Percentiles rank a stretch among this genome's conserved stretches.
phyloP scores from a whole-genome alignment of 2,888 invertebrate species.

The Thecocarcelia acutangulata region DNA sequence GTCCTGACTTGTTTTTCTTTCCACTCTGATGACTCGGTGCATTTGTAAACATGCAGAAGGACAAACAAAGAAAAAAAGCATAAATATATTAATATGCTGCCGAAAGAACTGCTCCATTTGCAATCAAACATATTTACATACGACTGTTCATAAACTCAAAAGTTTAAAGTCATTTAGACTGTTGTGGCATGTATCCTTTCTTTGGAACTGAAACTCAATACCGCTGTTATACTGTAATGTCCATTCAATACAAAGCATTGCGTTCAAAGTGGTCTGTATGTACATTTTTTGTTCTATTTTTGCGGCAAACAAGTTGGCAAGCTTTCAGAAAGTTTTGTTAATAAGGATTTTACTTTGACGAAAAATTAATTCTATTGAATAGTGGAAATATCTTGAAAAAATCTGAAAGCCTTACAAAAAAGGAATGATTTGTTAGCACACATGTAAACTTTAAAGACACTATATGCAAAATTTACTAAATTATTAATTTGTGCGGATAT shows the following conservation, averaged over 20 bases:
- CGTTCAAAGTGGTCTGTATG: no score
- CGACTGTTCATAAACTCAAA: background rate
- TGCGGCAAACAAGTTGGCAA: background rate
- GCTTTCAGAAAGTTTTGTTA: background rate
- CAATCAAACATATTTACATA: background rate
- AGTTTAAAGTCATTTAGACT: constrained; percentile 26
- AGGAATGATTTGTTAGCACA: no score
- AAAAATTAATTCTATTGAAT: no score
- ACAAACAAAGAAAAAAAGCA: background rate
- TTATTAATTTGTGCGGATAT: no score
- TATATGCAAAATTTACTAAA: no score
- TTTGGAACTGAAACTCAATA: background rate
- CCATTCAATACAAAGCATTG: no score
- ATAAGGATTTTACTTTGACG: no score
- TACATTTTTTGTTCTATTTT: no score
- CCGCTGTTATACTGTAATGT: background rate
- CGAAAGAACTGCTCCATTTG: background rate
- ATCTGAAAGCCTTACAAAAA: no score
- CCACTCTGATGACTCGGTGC: constrained; percentile 39
- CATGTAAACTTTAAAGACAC: no score
- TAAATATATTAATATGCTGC: constrained; percentile 1
- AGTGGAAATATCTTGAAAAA: no score
- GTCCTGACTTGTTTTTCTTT: constrained; percentile 44
- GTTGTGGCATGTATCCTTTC: background rate
- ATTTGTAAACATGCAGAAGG: constrained; percentile 19